Evolutionary conservation across 1,140 invertebrate genomes (phyloP).

Genomic region (Diorhabda elongata): DNA sequence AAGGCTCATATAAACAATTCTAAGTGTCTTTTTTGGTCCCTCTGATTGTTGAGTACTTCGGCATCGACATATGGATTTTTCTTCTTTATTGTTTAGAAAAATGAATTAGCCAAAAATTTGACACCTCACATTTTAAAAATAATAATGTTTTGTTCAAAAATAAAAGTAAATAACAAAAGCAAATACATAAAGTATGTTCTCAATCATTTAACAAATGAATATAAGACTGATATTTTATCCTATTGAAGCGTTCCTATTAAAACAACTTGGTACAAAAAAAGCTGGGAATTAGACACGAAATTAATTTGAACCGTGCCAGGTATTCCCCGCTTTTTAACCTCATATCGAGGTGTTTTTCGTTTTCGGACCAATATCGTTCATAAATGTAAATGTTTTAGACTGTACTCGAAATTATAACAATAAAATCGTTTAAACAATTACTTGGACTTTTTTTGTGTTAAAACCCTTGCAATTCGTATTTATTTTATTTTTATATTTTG

Average conservation of each 20-base stretch:
- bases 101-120: no score
- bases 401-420: conserved; percentile 35
- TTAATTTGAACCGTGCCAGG: no score
- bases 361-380: conserved; percentile 32
- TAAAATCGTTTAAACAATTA: conserved; percentile 34
- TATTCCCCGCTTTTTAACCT: background rate
- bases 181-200: no score
- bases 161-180: no score
- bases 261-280: background rate
- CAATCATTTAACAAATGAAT: no score
- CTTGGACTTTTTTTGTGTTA: conserved; percentile 31
- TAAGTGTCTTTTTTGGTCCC: no score
- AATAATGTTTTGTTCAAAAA: no score
- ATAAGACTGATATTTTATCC: background rate
- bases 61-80: no score
- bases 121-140: no score
- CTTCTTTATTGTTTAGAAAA: no score
- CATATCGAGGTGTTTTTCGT: conserved; percentile 6
- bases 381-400: conserved; percentile 27
- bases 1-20: no score
- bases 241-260: background rate
- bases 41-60: no score
- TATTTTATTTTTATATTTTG: conserved; percentile 30
- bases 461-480: conserved; percentile 39
- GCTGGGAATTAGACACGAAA: background rate